Base-by-base conservation (phyloP, 2,113 vertebrate species). In the Prietella phreatophila region DNA sequence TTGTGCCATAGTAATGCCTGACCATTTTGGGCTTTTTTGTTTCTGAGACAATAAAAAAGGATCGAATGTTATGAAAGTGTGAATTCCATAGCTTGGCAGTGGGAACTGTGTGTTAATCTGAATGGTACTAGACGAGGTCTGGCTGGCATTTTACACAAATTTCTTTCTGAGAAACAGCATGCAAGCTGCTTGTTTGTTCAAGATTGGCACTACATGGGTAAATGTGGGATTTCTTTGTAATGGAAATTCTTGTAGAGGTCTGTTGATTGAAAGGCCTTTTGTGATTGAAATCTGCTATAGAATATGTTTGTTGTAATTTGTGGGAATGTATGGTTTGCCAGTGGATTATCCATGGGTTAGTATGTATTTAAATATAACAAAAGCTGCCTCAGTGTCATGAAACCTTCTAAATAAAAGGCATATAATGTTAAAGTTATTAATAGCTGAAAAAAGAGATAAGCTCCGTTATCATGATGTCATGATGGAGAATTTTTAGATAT, bases 151-250 rank as follows among this genome's bases (percentile, higher is more conserved):
- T 25, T 76, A 39, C 33, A 39, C 7, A 39, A 1, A 33, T 69
- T 19, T 36, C 14, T 76, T 76, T 27, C 73, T 47, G 20, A 76
- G 27, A 53, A 79, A 55, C 25, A 33, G 8, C 78, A 33, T 33
- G n/a, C 53, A 58, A 81, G 11, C n/a, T 13, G 55, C 47, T 71
- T 33, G 83, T 84, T 69, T 84, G 47, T 84, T 53, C 55, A 47
- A 53, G 50, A 53, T 58, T 75, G 55, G 53, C 17, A 58, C 19
- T 81, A 10, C 53, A 22, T 58, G n/a, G 79, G 79, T 20, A 80
- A 80, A 55, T 30, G 47, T 30, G 19, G n/a, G 11, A 5, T 25
- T 85, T 58, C 33, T 75, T 85, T 75, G 67, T n/a, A 27, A 76
- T 61, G 84, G 53, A 39, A 27, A 56, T 58, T 61, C 33, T 58